Conservation (phyloP, 2,797 vertebrate genomes). For the Antrozous pallidus region DNA sequence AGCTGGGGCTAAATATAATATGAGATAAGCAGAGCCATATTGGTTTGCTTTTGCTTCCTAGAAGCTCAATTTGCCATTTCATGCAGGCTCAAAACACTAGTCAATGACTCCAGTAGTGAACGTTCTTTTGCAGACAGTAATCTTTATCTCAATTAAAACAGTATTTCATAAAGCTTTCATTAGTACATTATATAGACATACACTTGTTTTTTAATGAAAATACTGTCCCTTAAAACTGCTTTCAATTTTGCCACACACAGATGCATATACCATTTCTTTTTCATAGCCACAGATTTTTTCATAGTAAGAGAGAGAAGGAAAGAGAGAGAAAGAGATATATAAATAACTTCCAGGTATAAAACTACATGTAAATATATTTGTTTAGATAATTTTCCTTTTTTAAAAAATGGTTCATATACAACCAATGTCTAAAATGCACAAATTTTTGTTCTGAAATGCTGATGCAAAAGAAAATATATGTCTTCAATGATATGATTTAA, state of each 20-base stretch:
- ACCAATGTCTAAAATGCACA: background rate
- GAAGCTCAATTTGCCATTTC: conserved; percentile 50
- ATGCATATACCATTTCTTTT: background rate
- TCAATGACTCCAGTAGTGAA: conserved; percentile 37
- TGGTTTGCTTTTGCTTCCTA: conserved; percentile 55
- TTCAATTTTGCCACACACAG: background rate
- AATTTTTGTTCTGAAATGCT: background rate
- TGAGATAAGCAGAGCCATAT: conserved; percentile 52
- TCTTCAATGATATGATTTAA: background rate
- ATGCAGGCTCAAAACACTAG: conserved; percentile 8
- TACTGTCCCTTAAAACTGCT: background rate
- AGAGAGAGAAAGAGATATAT: background rate
- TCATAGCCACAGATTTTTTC: background rate
- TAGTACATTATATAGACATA: conserved; percentile 1
- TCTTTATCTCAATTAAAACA: conserved; percentile 30
- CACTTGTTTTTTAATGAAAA: background rate
- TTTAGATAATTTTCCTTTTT: background rate
- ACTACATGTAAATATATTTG: background rate
- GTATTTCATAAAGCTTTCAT: background rate
- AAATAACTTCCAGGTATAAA: background rate
- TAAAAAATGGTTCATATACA: background rate
- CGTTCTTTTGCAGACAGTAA: background rate
- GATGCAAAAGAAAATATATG: background rate
- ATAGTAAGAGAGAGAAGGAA: background rate
- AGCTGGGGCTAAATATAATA: conserved; percentile 14